Evolutionary conservation across 2,113 vertebrate genomes (phyloP).

Genomic region (Thryonomys swinderianus): DNA sequence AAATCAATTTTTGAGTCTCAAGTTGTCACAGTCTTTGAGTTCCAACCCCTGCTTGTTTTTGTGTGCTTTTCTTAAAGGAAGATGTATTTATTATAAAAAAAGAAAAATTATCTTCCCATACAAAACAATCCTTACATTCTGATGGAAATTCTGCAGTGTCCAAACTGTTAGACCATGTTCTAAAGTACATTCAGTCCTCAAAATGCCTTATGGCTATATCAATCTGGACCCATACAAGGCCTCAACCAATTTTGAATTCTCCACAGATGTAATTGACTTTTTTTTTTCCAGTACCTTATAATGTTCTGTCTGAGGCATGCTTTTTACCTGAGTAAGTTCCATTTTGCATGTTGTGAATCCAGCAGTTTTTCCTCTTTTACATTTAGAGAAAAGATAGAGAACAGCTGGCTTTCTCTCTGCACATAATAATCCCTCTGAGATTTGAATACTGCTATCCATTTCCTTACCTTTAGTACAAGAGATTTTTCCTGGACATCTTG

Average conservation of each 20-base stretch:
- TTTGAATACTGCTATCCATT: constrained; percentile 70
- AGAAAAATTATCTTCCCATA: not conserved
- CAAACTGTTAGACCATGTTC: not conserved
- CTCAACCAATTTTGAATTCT: not conserved
- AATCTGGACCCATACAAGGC: not conserved
- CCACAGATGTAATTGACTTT: not conserved
- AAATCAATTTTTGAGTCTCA: not conserved
- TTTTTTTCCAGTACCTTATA: not conserved
- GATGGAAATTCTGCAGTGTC: not conserved
- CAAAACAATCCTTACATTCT: not conserved
- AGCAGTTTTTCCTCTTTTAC: not conserved
- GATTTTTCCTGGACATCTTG: constrained; percentile 63
- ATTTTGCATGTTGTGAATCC: constrained; percentile 4
- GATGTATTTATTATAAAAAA: not conserved
- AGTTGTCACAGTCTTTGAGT: not conserved
- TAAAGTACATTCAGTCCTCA: not conserved
- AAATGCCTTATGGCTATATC: not conserved
- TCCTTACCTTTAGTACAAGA: constrained; percentile 74
- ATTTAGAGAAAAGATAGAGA: constrained; percentile 53
- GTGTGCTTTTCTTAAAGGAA: not conserved
- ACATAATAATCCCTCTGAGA: constrained; percentile 60
- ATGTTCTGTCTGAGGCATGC: not conserved
- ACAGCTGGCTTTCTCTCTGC: constrained; percentile 62
- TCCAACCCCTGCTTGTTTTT: not conserved
- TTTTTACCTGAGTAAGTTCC: constrained; percentile 36